A percentile compares a stretch with the other conserved stretches of the same genome.
Evolutionary conservation across 2,888 invertebrate species (phyloP).

Genomic region (Spodoptera littoralis): DNA sequence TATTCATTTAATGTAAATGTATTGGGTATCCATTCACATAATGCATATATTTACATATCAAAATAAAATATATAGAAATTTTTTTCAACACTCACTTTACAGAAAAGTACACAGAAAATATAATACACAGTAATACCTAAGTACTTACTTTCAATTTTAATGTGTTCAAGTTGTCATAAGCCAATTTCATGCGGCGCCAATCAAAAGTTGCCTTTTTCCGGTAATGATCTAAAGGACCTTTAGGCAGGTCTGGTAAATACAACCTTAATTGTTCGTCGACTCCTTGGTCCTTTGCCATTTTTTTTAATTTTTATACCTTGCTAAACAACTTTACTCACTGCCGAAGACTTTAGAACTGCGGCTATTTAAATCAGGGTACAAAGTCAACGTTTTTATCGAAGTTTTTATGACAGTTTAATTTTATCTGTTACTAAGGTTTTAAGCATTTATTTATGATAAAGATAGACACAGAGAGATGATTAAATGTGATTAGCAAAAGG

Average conservation of each 20-base stretch:
- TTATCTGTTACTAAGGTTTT: too few relatives aligned
- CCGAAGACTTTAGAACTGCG: constrained; percentile 21
- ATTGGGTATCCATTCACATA: too few relatives aligned
- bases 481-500: too few relatives aligned
- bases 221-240: constrained; percentile 90
- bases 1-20: too few relatives aligned
- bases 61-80: too few relatives aligned
- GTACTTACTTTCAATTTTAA: constrained; percentile 80
- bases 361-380: constrained; percentile 19
- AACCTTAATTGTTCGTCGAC: constrained; percentile 74
- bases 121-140: too few relatives aligned
- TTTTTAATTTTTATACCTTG: constrained; percentile 1
- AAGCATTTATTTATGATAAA: too few relatives aligned
- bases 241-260: constrained; percentile 89
- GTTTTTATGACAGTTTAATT: too few relatives aligned
- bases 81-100: neutral
- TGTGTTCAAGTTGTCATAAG: constrained; percentile 74
- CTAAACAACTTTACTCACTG: constrained; percentile 3
- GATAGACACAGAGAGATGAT: too few relatives aligned
- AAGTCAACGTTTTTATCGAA: constrained; percentile 21
- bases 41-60: too few relatives aligned
- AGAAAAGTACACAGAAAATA: neutral
- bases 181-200: constrained; percentile 89
- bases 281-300: constrained; percentile 58
- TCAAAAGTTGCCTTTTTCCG: constrained; percentile 91